Evolutionary conservation across 23 tunicate species (phyloP), one percentile per base, ranked within the genome.

Genomic region (Corella eumyota): DNA sequence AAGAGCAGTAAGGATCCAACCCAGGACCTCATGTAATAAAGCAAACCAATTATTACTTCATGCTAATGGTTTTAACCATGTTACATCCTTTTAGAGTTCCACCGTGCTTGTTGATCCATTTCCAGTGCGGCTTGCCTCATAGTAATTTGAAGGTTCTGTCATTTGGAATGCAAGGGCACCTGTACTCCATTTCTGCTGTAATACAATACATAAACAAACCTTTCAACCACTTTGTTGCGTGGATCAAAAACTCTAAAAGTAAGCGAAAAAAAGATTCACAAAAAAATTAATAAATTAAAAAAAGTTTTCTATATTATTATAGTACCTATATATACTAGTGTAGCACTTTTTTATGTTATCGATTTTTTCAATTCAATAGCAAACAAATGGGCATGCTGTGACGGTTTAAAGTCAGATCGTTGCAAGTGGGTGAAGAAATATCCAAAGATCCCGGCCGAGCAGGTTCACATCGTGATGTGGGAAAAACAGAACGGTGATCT

Each of bases 401-500:
- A 84, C 64, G 94, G 70, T 45, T 60, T 84, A 52, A 34, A 69
- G 19, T 40, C 29, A 6, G 50, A 60, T 15, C 27, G 20, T 19
- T 72, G 90, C 72, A 1, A 0, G 4, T 84, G 94, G 94, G 66
- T 54, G 25, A 45, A 24, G 28, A 44, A 33, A 23, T 57, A 68
- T 19, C 94, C 94, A 1, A 62, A 63, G 32, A 75, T 84, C n/a
- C 82, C 78, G 1, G 68, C 94, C 4, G 30, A 56, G 17, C 56
- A 84, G 31, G 70, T 84, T 25, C 94, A 84, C 56, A 67, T 73
- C 65, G 64, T 75, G 17, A 45, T 84, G 52, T 84, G 94, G 94
- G 94, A 84, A 36, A 75, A 72, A 30, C 77, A 75, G 56, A n/a
- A n/a, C n/a, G n/a, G n/a, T n/a, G n/a, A n/a, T n/a, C n/a, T n/a